phyloP scores from a whole-genome alignment of 2,888 invertebrate species.

The Zaprionus obscuricornis region DNA sequence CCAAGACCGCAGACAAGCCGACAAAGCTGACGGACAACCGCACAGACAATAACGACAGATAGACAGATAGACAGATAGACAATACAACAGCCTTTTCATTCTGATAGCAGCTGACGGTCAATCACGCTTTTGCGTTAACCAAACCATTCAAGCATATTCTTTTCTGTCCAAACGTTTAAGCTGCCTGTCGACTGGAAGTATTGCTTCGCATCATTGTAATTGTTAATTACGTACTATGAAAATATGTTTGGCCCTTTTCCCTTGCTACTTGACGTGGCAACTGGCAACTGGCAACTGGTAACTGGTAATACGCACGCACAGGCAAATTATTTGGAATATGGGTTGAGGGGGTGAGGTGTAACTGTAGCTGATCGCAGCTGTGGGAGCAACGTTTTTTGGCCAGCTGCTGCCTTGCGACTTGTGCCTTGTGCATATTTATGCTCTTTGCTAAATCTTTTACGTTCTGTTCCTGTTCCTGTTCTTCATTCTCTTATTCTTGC shows the following conservation, averaged over 20 bases:
- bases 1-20: slow-evolving; percentile 18
- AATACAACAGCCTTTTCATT: slow-evolving; percentile 20
- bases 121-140: slow-evolving; percentile 50
- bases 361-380: slow-evolving; percentile 33
- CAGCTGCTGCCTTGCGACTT: slow-evolving; percentile 53
- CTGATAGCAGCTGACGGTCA: slow-evolving; percentile 66
- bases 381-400: slow-evolving; percentile 41
- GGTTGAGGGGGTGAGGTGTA: too few relatives aligned
- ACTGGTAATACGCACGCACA: slow-evolving; percentile 47
- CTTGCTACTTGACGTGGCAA: too few relatives aligned
- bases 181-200: slow-evolving; percentile 22
- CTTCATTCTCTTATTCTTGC: too few relatives aligned
- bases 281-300: background rate
- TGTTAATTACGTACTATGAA: slow-evolving; percentile 70
- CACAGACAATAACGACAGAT: slow-evolving; percentile 16
- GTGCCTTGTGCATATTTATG: slow-evolving; percentile 63
- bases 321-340: slow-evolving; percentile 11
- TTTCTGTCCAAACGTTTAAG: slow-evolving; percentile 23
- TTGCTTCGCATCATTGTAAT: slow-evolving; percentile 68
- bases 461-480: slow-evolving; percentile 16
- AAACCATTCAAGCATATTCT: slow-evolving; percentile 52
- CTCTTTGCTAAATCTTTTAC: slow-evolving; percentile 54
- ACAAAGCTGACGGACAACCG: background rate
- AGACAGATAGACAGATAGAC: slow-evolving; percentile 7
- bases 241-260: slow-evolving; percentile 35